Evolutionary conservation across 2,888 invertebrate genomes (phyloP).

Genomic region (Malthinus seriepunctatus): DNA sequence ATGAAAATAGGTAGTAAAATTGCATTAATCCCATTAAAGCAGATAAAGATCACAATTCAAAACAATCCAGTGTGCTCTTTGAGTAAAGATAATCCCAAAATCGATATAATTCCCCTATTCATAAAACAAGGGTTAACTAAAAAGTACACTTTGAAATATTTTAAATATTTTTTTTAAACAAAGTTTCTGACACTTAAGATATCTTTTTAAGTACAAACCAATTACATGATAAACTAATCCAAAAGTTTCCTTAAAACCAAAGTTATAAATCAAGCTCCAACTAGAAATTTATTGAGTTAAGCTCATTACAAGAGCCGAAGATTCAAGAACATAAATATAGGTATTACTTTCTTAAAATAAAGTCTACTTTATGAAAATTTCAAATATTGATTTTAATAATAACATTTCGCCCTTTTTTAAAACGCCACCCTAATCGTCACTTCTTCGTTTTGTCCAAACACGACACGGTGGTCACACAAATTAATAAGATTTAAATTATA

Average conservation of each 20-base stretch:
- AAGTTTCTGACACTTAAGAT: slow-evolving; percentile 10
- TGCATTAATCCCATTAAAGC: too few relatives aligned
- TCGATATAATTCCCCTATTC: too few relatives aligned
- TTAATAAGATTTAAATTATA: too few relatives aligned
- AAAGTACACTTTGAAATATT: too few relatives aligned
- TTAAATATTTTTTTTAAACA: neutral
- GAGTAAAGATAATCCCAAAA: too few relatives aligned
- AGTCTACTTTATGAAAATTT: slow-evolving; percentile 25
- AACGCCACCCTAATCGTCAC: too few relatives aligned
- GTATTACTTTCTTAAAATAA: slow-evolving; percentile 26
- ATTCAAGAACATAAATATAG: slow-evolving; percentile 25
- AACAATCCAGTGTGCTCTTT: too few relatives aligned
- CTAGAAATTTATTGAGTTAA: slow-evolving; percentile 28
- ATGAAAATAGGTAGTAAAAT: too few relatives aligned
- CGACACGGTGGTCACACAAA: too few relatives aligned
- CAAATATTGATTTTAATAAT: slow-evolving; percentile 17
- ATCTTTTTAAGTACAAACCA: slow-evolving; percentile 17
- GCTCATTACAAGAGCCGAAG: slow-evolving; percentile 24
- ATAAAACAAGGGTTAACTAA: too few relatives aligned
- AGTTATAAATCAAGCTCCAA: slow-evolving; percentile 25
- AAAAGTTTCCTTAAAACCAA: slow-evolving; percentile 24
- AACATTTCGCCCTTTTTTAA: neutral
- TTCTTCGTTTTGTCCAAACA: too few relatives aligned
- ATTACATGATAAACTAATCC: slow-evolving; percentile 28
- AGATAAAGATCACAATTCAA: too few relatives aligned